Base-by-base conservation (phyloP, 2,888 invertebrate species). In the Mimas tiliae region DNA sequence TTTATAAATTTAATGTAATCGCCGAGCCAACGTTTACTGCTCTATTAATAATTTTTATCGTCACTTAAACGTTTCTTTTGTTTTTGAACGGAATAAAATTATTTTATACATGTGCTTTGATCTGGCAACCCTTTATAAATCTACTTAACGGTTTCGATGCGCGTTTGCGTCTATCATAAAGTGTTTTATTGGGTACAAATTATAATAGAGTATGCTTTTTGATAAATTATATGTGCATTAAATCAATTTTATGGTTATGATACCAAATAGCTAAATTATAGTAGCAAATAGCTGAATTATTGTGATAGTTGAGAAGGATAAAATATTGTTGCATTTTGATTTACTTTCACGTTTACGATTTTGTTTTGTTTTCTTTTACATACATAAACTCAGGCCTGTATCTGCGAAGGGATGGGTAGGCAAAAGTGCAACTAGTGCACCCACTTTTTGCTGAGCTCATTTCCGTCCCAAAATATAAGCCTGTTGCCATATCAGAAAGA, bases 41-140 rank as follows among this genome's bases (percentile, higher is more conserved):
- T 82, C 88, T 88, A 89, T 88, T 87, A 89, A 90, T 89, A 87
- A 80, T 86, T 84, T 89, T 89, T 86, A 90, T 89, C 83, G 84
- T 77, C 77, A 80, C 81, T 87, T 88, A 88, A 91, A 87, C 79
- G 87, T 82, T 88, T 82, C 84, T 84, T 88, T 90, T 89, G 88
- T 89, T 88, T 90, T 83, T 81, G 78, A 75, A 78, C 79, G 77
- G 80, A 82, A 86, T 90, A 86, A 87, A 90, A 84, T 81, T 69
- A 79, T 82, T 86, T 85, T 83, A 86, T 78, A 70, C 69, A 73
- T 68, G 51, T 48, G 73, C 83, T 85, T 86, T 85, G 83, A 84
- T 83, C 80, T 82, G 70, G 34, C 16, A 55, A 55, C 47, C 55
- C 65, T 65, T 65, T 33, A 63, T 66, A 47, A 66, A 66, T 66